Percentiles rank a stretch among this genome's conserved stretches.
phyloP scores from a whole-genome alignment of 2,797 vertebrate species.

The Sebastes cheni region DNA sequence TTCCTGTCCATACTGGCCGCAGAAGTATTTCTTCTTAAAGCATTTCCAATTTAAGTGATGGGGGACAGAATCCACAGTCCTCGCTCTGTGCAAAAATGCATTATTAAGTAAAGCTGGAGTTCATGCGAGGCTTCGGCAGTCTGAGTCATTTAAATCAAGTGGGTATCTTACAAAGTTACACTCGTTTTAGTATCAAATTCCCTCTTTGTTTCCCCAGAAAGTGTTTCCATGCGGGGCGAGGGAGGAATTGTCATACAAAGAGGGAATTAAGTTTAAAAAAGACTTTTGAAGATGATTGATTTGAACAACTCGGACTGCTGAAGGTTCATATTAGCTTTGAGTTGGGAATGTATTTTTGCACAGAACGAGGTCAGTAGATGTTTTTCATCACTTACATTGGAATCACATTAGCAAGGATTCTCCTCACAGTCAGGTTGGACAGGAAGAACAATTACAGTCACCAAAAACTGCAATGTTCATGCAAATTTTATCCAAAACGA shows the following conservation, averaged over 20 bases:
- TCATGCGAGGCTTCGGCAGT: neutral
- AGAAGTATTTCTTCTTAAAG: neutral
- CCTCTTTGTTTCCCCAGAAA: neutral
- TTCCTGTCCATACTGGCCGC: neutral
- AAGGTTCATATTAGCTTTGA: neutral
- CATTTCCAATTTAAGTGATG: neutral
- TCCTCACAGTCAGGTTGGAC: neutral
- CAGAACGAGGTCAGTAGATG: neutral
- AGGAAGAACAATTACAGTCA: neutral
- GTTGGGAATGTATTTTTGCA: neutral
- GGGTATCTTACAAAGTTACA: neutral
- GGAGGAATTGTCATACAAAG: neutral
- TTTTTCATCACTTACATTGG: neutral
- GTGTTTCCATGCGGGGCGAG: neutral
- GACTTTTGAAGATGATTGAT: neutral
- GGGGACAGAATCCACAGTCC: neutral
- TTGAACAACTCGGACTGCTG: neutral
- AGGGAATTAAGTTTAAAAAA: neutral
- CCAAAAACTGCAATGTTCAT: neutral
- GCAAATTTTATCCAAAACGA: neutral
- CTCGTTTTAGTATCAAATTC: neutral
- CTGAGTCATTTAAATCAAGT: neutral
- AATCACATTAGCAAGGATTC: neutral
- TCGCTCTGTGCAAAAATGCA: neutral
- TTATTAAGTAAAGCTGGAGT: slow-evolving; percentile 1